A percentile compares a stretch with the other conserved stretches of the same genome.
phyloP scores from a whole-genome alignment of 2,888 invertebrate genomes.

The Crematogaster levior region DNA sequence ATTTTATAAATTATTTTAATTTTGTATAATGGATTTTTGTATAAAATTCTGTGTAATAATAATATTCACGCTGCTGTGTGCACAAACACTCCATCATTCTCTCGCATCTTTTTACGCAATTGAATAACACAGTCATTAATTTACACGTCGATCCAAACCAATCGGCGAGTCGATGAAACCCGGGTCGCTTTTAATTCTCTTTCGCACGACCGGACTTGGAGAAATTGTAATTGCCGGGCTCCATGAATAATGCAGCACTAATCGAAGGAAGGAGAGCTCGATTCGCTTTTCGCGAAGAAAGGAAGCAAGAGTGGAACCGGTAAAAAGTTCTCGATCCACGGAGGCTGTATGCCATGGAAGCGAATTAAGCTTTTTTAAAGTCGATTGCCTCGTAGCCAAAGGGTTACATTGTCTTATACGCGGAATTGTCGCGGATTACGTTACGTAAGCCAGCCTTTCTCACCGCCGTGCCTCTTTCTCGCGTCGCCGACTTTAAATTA shows the following conservation, averaged over 20 bases:
- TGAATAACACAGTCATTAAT: constrained; percentile 37
- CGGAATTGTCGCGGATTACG: constrained; percentile 12
- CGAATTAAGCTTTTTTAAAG: constrained; percentile 61
- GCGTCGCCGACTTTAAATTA: not conserved
- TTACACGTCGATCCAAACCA: constrained; percentile 33
- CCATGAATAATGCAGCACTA: constrained; percentile 66
- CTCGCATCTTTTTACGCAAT: constrained; percentile 4
- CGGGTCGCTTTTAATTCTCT: constrained; percentile 50
- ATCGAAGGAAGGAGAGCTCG: constrained; percentile 40
- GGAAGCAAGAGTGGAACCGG: not conserved
- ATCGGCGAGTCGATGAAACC: constrained; percentile 31
- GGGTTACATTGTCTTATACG: constrained; percentile 39
- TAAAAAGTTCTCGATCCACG: constrained; percentile 51
- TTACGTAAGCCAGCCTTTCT: not conserved
- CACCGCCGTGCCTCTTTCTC: not conserved
- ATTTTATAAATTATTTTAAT: constrained; percentile 25
- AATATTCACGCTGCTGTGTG: not conserved
- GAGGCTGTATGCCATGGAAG: constrained; percentile 34
- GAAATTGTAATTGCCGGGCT: constrained; percentile 61
- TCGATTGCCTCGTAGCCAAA: not conserved
- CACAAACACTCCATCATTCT: not conserved
- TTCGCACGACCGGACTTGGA: constrained; percentile 19
- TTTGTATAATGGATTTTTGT: not conserved
- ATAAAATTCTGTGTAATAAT: not conserved
- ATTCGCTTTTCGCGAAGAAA: constrained; percentile 3